phyloP scores from a whole-genome alignment of 2,888 invertebrate genomes.

The Embidobia sp. region DNA sequence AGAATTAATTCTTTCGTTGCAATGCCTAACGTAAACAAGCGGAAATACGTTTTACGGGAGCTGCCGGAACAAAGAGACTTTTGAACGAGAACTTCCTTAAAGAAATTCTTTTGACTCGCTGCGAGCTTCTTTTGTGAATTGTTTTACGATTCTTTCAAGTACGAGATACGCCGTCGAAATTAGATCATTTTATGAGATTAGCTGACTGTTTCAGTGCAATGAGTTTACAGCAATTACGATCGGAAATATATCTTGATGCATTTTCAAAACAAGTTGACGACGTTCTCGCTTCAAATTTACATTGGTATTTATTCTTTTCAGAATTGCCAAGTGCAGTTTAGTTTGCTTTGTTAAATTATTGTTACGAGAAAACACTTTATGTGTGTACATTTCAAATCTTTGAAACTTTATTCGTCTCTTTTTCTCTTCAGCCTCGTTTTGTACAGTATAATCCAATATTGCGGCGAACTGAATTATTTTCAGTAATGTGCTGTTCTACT shows the following conservation, averaged over 20 bases:
- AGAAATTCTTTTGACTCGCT: no score
- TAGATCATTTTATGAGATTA: no score
- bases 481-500: neutral
- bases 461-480: slow-evolving; percentile 19
- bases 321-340: neutral
- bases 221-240: no score
- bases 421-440: slow-evolving; percentile 3
- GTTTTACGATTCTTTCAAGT: no score
- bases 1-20: neutral
- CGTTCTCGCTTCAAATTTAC: neutral
- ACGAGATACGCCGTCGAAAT: no score
- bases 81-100: no score
- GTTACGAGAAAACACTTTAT: slow-evolving; percentile 18
- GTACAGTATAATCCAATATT: slow-evolving; percentile 1
- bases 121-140: no score
- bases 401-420: slow-evolving; percentile 3
- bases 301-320: slow-evolving; percentile 1
- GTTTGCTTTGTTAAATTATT: slow-evolving; percentile 22
- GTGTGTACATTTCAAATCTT: slow-evolving; percentile 18
- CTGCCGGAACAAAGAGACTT: neutral
- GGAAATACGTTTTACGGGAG: slow-evolving; percentile 1
- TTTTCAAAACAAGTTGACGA: no score
- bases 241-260: neutral
- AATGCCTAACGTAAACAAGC: slow-evolving; percentile 7
- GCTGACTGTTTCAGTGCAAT: no score